Conservation (phyloP, 2,888 invertebrate genomes). For the Theretra japonica region DNA sequence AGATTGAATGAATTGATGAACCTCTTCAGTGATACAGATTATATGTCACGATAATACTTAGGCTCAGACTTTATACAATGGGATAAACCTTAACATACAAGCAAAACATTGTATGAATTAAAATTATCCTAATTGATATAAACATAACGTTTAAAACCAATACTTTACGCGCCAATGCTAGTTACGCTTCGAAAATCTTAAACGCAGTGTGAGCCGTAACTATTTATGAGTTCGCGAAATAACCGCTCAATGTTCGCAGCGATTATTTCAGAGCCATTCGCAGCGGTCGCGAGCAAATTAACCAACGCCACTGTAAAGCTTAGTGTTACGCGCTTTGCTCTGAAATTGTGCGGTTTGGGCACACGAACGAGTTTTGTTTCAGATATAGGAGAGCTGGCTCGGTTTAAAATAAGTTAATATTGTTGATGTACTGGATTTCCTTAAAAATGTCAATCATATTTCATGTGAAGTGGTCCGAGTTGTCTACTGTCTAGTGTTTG, state of each 20-base stretch:
- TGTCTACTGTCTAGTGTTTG: no score
- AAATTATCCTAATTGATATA: no score
- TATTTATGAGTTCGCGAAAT: slow-evolving; percentile 33
- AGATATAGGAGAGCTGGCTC: neutral
- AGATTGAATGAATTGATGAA: no score
- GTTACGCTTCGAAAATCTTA: slow-evolving; percentile 27
- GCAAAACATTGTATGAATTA: no score
- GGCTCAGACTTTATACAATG: no score
- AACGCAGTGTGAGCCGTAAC: slow-evolving; percentile 14
- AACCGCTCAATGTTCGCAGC: slow-evolving; percentile 27
- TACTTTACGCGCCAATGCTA: neutral
- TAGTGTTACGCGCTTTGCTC: neutral
- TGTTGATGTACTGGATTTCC: neutral
- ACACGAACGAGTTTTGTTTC: neutral
- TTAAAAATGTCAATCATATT: no score
- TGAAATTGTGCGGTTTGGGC: neutral
- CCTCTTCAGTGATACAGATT: no score
- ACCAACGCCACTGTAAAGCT: slow-evolving; percentile 9
- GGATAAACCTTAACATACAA: no score
- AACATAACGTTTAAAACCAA: neutral
- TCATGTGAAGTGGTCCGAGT: no score
- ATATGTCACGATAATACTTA: no score
- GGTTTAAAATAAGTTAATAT: neutral
- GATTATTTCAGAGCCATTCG: slow-evolving; percentile 30
- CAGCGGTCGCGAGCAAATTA: slow-evolving; percentile 29